Base-by-base conservation (phyloP, 2,888 invertebrate genomes). In the Galeopsomyia nigrocyanea region DNA sequence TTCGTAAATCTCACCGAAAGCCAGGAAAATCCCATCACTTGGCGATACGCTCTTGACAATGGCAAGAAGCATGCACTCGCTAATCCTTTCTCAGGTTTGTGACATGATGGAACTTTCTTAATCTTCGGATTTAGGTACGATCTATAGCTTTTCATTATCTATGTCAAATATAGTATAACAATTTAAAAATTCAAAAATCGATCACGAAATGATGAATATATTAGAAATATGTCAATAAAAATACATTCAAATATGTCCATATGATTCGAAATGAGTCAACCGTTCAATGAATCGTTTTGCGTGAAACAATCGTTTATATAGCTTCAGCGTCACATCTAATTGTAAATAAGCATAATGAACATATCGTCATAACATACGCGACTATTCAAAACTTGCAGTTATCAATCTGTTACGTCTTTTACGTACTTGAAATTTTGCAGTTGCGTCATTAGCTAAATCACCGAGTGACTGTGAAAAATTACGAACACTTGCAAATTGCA, bases 1-100 rank as follows among this genome's bases (percentile, higher is more conserved):
- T 90, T 94, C n/a, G 92, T 92, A 86, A 96, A 97, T 83, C 89
- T 95, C 71, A 94, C 95, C 7, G 90, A 93, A 21, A 93, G 95
- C 0, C 90, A 89, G 9, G 89, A 93, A 56, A 94, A 95, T 78
- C 92, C 94, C 0, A 86, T 97, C 57, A 93, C 93, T 0, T 99
- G 98, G 98, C 94, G 93, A 0, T 90, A 92, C 69, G 92, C 95
- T 55, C 88, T 97, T 74, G 91, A 92, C 69, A 89, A 90, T 71
- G 93, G 93, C 81, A 88, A 88, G 76, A 87, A 88, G 51, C 86
- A 86, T 79, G 84, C 79, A 0, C 89, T 91, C 74, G 90, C 92
- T 79, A 92, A 90, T 81, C 91, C 91, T 0, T 88, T 90, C 77
- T 88, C 86, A 76, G 84, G 86, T 86, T 74, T 49, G 26, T 46